Conservation (phyloP, 2,113 vertebrate genomes). For the Romanogobio albipinnatus region DNA sequence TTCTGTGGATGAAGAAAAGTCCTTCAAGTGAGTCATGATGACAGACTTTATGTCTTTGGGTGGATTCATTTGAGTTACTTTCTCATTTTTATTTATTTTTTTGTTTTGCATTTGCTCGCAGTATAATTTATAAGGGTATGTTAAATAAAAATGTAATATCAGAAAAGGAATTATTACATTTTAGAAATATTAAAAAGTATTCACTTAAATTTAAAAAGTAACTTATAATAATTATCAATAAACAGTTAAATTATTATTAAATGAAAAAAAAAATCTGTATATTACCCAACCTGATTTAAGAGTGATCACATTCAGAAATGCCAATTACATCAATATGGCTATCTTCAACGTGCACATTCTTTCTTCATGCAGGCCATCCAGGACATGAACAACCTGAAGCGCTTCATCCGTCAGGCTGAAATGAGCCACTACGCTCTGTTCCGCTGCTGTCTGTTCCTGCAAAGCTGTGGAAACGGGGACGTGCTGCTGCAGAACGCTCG, state of each 20-base stretch:
- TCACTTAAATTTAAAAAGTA: not conserved
- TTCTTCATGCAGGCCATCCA: conserved; percentile 87
- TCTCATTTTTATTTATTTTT: too few species aligned
- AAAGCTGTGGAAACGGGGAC: conserved; percentile 92
- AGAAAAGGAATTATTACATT: not conserved
- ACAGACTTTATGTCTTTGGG: not conserved
- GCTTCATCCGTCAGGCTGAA: conserved; percentile 94
- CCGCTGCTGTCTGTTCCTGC: conserved; percentile 92
- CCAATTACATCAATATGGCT: not conserved
- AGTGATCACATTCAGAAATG: not conserved
- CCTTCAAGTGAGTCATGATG: not conserved
- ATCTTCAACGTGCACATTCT: not conserved
- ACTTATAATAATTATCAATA: too few species aligned
- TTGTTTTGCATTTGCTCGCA: not conserved
- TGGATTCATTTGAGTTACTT: not conserved
- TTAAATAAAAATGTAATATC: not conserved
- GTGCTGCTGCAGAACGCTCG: conserved; percentile 89
- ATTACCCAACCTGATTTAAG: not conserved
- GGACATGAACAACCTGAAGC: conserved; percentile 97
- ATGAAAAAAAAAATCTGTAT: not conserved
- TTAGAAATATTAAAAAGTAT: not conserved
- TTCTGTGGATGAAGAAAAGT: too few species aligned
- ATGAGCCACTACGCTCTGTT: conserved; percentile 96
- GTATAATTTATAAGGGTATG: not conserved
- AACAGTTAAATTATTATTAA: not conserved